phyloP scores from a whole-genome alignment of 2,113 vertebrate species.

The Apaloderma vittatum region DNA sequence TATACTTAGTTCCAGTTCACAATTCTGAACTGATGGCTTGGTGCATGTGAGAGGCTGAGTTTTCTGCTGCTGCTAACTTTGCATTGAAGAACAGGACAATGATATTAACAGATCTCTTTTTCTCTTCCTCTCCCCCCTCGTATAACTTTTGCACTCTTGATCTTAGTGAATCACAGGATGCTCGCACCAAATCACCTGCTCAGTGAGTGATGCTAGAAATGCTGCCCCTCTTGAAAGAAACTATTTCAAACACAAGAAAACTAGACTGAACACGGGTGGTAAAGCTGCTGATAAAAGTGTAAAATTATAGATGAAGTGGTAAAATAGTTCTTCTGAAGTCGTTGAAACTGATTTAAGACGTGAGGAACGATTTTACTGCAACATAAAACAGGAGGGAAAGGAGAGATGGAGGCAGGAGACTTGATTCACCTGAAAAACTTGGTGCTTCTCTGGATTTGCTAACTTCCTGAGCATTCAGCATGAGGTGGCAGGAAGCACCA shows the following conservation, averaged over 20 bases:
- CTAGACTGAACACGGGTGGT: too few species aligned
- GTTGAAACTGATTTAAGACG: not conserved
- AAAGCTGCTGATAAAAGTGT: not conserved
- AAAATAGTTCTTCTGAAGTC: not conserved
- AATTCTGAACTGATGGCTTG: not conserved
- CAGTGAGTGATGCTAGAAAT: not conserved
- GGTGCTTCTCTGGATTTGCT: not conserved
- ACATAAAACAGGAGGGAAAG: not conserved
- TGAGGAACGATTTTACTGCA: not conserved
- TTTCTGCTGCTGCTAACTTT: not conserved
- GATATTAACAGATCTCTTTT: too few species aligned
- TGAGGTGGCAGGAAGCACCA: not conserved
- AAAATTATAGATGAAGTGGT: not conserved
- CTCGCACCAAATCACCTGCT: not conserved
- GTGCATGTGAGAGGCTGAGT: not conserved
- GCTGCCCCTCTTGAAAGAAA: not conserved
- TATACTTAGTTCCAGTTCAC: not conserved
- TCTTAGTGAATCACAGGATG: not conserved
- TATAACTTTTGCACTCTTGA: not conserved
- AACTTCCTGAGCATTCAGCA: not conserved
- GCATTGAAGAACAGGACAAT: not conserved
- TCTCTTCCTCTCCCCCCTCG: too few species aligned
- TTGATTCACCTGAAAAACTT: not conserved
- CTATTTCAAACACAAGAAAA: not conserved
- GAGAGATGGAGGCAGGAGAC: not conserved